Evolutionary conservation across 2,797 vertebrate genomes (phyloP).

Genomic region (Sebastes nivosus): DNA sequence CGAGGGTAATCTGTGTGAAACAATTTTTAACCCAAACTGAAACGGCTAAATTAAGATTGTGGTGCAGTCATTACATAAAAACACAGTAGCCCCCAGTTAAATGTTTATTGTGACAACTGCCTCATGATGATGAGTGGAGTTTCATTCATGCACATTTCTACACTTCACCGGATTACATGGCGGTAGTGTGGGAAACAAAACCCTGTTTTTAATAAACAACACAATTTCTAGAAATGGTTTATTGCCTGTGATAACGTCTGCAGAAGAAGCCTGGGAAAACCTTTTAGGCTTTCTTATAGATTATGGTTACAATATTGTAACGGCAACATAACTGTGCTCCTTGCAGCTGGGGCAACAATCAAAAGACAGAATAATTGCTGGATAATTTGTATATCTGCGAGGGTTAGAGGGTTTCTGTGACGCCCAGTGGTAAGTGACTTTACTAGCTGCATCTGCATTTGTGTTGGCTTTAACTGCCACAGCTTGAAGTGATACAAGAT

Average conservation of each 20-base stretch:
- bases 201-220: background rate
- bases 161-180: background rate
- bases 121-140: background rate
- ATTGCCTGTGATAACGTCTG: background rate
- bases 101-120: background rate
- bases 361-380: background rate
- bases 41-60: conserved; percentile 16
- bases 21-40: conserved; percentile 12
- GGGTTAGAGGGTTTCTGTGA: background rate
- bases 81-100: conserved; percentile 1
- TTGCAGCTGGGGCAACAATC: background rate
- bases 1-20: background rate
- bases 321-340: background rate
- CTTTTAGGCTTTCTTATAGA: background rate
- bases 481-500: conserved; percentile 2
- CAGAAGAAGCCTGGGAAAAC: background rate
- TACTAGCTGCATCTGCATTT: background rate
- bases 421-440: background rate
- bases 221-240: background rate
- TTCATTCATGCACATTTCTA: background rate
- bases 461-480: background rate
- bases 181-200: background rate
- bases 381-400: background rate
- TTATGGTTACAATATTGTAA: background rate
- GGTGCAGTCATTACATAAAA: conserved; percentile 30